Evolutionary conservation across 1,140 invertebrate genomes (phyloP), one percentile per base, ranked within the genome.

Genomic region (Drosophila burlai): DNA sequence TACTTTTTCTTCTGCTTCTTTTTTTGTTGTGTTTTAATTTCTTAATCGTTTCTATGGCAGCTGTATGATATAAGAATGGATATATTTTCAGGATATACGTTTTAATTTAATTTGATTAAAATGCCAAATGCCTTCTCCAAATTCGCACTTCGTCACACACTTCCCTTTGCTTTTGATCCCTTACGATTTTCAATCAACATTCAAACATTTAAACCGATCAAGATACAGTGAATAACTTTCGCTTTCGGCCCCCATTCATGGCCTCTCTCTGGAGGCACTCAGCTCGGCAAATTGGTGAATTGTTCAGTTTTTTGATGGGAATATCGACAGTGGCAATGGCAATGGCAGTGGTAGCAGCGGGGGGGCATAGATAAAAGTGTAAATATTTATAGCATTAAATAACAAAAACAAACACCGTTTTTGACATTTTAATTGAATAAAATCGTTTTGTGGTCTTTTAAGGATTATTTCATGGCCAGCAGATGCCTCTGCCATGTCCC

Each of bases 401-500:
- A 86, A 86, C 47, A 80, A 86, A 86, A 86, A 83, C 83, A 87
- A 86, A 87, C 83, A 89, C 61, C 76, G 84, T 89, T 90, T 74
- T 89, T 89, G 84, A 89, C 84, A 89, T 90, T 89, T 89, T 89
- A 89, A 89, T 89, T 89, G 84, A 89, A 89, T 89, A 90, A 86
- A 89, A 89, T 85, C 84, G 85, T 89, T 89, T 90, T 89, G 84
- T 90, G 84, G 85, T 90, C 78, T 89, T 86, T 86, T 89, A 86
- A 86, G 83, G 83, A 86, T 86, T 87, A 86, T 86, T 86, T 89
- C 84, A 89, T 89, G 84, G 80, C 83, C 83, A 86, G 58, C 79
- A 65, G 47, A 83, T 66, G 81, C 57, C 69, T 49, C 34, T 43
- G 38, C 16, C 15, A n/a, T 4, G 26, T 10, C 24, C 24, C 7